These are phyloP conservation scores for Lasiommata megera DNA, from an alignment of 2,888 invertebrate genomes.

Conservation along the genomic window DNA sequence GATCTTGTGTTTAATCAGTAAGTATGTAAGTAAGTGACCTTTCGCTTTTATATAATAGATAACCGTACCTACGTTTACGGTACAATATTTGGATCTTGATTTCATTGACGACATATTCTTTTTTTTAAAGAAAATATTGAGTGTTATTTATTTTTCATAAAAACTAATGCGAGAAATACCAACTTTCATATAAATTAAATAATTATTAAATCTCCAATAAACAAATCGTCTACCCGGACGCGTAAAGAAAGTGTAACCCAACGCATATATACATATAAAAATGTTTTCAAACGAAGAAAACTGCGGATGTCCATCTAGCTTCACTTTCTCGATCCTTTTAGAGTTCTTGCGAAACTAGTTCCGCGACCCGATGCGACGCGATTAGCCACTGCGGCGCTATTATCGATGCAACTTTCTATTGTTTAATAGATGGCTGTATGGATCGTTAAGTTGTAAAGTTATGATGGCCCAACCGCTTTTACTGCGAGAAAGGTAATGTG, in stretches of 20 bases:
- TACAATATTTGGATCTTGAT: no score
- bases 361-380: conserved; percentile 23
- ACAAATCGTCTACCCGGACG: not conserved
- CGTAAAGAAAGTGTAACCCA: conserved; percentile 1
- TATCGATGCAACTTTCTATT: conserved; percentile 49
- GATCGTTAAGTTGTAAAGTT: conserved; percentile 6
- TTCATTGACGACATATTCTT: no score
- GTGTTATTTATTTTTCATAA: no score
- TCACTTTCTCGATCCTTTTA: conserved; percentile 69
- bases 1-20: no score
- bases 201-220: not conserved
- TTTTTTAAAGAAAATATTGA: no score
- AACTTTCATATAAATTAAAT: no score
- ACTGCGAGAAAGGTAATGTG: conserved; percentile 1
- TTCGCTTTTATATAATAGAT: no score
- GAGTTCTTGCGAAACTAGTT: conserved; percentile 57
- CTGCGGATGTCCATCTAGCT: conserved; percentile 35
- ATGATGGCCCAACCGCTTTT: not conserved
- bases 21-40: no score
- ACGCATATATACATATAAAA: conserved; percentile 13
- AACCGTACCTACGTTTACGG: no score
- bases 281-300: conserved; percentile 30
- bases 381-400: conserved; percentile 35
- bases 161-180: no score
- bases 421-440: conserved; percentile 39